Evolutionary conservation across 2,888 invertebrate species (phyloP), one percentile per base, ranked within the genome.

Genomic region (Notodromas monacha): DNA sequence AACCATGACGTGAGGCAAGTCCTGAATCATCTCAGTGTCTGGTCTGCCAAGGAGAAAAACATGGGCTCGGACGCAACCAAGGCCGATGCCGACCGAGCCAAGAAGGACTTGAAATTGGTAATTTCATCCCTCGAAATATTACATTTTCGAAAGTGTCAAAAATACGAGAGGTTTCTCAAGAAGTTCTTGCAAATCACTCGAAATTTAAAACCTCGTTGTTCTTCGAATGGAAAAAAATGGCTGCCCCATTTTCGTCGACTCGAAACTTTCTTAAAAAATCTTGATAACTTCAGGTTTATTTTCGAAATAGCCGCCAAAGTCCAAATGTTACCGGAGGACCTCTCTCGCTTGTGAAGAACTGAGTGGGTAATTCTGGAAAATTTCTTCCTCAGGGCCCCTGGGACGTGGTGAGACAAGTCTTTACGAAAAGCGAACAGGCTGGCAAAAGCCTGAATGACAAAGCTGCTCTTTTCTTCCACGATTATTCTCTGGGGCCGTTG

Each of bases 1-100:
- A 76, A 79, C 43, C 72, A 77, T 42, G 96, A 99, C 48, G 64
- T 99, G 36, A 57, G 96, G 2, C 86, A 92, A 54, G 68, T 77
- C 2, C 60, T 92, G 29, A 84, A 86, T 49, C 63, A 81, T 44
- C 54, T 96, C 33, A 68, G 76, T 1, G 52, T 96, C 55, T 65
- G 72, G 55, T 61, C 66, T 6, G 61, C 63, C 0, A 55, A 54
- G 29, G 4, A 33, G 32, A 57, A 56, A 30, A 45, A 48, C 2
- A 37, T 60, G 14, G 52, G 57, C 8, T 44, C 50, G 2, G 63
- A 61, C 15, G 49, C 51, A 29, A 47, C 60, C 3, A 53, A 57
- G 37, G 38, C 44, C 11, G 63, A 63, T 38, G 57, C 65, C 2
- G 50, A 57, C 14, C 53, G 50, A 3, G 55, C 62, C 1, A 63